Percentiles rank a stretch among this genome's conserved stretches.
Evolutionary conservation across 2,797 vertebrate species (phyloP).

Genomic region (Peromyscus nudipes): DNA sequence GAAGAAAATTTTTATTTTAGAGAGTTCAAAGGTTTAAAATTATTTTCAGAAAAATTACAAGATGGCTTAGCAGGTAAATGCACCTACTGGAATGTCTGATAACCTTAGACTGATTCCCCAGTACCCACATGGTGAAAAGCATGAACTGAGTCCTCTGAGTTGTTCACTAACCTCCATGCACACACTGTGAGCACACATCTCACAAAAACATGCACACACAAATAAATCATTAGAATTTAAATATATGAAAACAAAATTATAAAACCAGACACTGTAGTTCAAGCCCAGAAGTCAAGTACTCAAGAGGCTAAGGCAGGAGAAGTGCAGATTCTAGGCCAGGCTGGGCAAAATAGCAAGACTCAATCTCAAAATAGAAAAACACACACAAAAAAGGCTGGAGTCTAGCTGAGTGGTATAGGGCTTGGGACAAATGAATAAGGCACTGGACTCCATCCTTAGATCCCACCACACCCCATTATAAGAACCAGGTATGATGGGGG

Average conservation of each 20-base stretch:
- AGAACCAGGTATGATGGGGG: too few species aligned
- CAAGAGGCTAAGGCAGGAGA: not conserved
- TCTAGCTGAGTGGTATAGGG: too few species aligned
- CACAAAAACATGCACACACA: not conserved
- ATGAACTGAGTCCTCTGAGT: not conserved
- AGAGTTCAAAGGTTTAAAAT: conserved; percentile 19
- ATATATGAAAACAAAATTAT: not conserved
- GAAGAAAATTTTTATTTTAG: not conserved
- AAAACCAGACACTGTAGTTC: too few species aligned
- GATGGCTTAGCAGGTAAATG: not conserved
- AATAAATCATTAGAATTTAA: not conserved
- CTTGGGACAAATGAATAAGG: too few species aligned
- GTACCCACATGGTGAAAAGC: not conserved
- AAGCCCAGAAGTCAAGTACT: not conserved
- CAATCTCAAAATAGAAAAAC: not conserved
- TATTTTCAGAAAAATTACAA: not conserved
- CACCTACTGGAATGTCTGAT: not conserved
- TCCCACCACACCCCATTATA: too few species aligned
- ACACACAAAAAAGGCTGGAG: not conserved
- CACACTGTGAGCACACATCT: not conserved
- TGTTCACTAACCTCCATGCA: not conserved
- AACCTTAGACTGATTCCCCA: not conserved
- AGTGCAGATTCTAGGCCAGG: not conserved
- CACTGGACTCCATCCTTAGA: too few species aligned
- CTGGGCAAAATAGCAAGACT: not conserved